These are phyloP conservation scores for Synchiropus splendidus DNA, from an alignment of 2,113 vertebrate genomes.

Conservation along the genomic window DNA sequence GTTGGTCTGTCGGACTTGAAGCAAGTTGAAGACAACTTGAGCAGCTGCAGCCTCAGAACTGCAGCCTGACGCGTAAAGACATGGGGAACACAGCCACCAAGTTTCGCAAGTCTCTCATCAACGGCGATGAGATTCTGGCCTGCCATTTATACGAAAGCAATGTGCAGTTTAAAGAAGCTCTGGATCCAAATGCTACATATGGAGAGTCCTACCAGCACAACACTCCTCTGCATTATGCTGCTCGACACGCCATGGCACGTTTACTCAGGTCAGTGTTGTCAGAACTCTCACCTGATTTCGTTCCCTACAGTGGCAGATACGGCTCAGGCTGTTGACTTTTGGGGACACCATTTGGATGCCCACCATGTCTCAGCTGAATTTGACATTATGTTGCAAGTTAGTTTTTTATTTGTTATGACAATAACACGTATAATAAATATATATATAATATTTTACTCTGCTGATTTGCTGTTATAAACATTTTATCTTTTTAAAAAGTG, in stretches of 20 bases:
- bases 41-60: slow-evolving; percentile 36
- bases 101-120: slow-evolving; percentile 96
- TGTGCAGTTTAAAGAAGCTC: slow-evolving; percentile 90
- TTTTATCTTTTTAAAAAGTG: no score
- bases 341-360: no score
- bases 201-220: slow-evolving; percentile 98
- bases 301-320: no score
- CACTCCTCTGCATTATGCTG: slow-evolving; percentile 93
- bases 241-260: slow-evolving; percentile 90
- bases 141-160: slow-evolving; percentile 96
- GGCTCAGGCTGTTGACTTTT: no score
- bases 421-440: no score
- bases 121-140: slow-evolving; percentile 89
- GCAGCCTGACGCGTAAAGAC: slow-evolving; percentile 39
- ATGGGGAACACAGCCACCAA: slow-evolving; percentile 99
- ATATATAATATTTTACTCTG: no score
- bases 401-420: no score
- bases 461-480: no score
- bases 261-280: slow-evolving; percentile 79
- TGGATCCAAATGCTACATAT: slow-evolving; percentile 96
- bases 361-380: no score
- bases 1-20: slow-evolving; percentile 52
- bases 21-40: slow-evolving; percentile 61
- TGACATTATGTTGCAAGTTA: no score
- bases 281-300: no score